Evolutionary conservation across 2,113 vertebrate genomes (phyloP), one percentile per base, ranked within the genome.

Genomic region (Callaeas wilsoni): DNA sequence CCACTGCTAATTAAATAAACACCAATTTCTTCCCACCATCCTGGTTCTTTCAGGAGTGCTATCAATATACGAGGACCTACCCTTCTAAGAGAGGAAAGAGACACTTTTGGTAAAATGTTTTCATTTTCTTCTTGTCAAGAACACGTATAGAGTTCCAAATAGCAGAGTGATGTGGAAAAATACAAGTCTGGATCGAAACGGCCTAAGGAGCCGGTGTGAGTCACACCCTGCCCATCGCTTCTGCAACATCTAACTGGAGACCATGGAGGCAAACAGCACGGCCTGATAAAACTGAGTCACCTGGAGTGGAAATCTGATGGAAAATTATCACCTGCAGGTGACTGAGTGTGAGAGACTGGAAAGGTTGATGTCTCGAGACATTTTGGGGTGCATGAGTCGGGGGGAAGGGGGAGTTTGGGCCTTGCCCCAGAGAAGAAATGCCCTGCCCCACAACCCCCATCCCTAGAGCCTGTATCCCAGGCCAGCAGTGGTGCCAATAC

Each of bases 311-410:
- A 76, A 49, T 71, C 7, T 74, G 57, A 65, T 46, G 37, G 62
- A 42, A 85, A 69, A 85, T 57, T 62, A 44, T 65, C 63, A 76
- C 37, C 52, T 91, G 37, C 9, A 73, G 57, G 53, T 73, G 56
- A 49, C 22, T 87, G 44, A 35, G 52, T 44, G 37, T 22, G 53
- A 27, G 17, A 44, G 9, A 7, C 18, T 27, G 37, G 12, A 52
- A 52, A 60, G 32, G 26, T 2, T 59, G 71, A 18, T 37, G 13
- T 44, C 37, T 59, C 0, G 0, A 37, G 32, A 68, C 7, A 37
- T 32, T 68, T 52, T 52, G 71, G 35, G 39, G 17, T 33, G 6
- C 1, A 13, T 33, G 26, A 37, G 12, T 10, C 2, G 11, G 32
- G 12, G 15, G 12, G 6, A 22, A 32, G 17, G 17, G 7, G 4